Percentiles rank a stretch among this genome's conserved stretches.
Evolutionary conservation across 2,888 invertebrate genomes (phyloP).

Genomic region (Pycnomerus fuliginosus): DNA sequence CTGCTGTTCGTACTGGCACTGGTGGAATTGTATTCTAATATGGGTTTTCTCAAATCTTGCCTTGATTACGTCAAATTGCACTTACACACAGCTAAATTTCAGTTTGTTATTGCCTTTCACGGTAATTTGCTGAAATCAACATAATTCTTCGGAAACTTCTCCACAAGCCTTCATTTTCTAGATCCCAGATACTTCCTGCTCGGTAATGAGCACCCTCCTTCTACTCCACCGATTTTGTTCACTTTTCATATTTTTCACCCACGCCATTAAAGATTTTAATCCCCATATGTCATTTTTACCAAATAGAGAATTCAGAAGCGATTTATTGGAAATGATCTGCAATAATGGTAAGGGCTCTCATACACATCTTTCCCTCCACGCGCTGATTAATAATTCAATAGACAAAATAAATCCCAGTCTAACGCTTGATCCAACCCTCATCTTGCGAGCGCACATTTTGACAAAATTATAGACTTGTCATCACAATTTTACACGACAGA

Average conservation of each 20-base stretch:
- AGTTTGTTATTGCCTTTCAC: too few relatives aligned
- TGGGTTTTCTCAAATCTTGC: conserved; percentile 20
- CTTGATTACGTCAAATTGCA: conserved; percentile 22
- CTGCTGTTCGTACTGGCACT: conserved; percentile 18
- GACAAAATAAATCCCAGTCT: conserved; percentile 19
- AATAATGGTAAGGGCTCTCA: too few relatives aligned
- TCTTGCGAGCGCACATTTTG: conserved; percentile 24
- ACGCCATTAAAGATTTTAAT: too few relatives aligned
- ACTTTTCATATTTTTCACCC: too few relatives aligned
- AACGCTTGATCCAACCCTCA: conserved; percentile 18
- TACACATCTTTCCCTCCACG: conserved; percentile 5
- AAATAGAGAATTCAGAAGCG: background rate
- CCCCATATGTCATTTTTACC: background rate
- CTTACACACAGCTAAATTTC: conserved; percentile 9
- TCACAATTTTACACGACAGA: conserved; percentile 30
- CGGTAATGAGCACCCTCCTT: too few relatives aligned
- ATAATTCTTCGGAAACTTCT: too few relatives aligned
- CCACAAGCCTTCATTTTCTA: too few relatives aligned
- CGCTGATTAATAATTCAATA: conserved; percentile 23
- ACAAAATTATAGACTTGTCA: conserved; percentile 31
- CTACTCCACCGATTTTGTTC: too few relatives aligned
- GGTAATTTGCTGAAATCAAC: too few relatives aligned
- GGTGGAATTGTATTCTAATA: conserved; percentile 19
- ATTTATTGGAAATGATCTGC: background rate
- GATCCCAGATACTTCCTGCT: too few relatives aligned